phyloP scores from a whole-genome alignment of 2,888 invertebrate species.

The Exocentrus adspersus region DNA sequence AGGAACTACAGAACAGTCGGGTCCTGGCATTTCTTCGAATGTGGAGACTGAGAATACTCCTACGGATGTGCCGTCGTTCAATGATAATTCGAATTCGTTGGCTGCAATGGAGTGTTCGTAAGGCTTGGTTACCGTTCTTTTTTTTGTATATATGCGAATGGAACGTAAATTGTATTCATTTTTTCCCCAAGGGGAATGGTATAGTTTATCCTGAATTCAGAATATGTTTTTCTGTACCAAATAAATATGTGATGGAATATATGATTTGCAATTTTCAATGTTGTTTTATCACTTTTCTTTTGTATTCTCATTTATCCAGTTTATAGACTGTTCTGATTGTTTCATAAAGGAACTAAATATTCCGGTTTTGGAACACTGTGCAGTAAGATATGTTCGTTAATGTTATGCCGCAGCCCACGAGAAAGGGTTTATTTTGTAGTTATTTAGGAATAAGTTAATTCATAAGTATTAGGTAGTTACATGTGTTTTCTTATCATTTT shows the following conservation, averaged over 20 bases:
- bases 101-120: slow-evolving; percentile 71
- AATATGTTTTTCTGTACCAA: background rate
- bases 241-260: background rate
- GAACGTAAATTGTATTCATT: background rate
- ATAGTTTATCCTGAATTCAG: background rate
- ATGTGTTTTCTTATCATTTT: too few species aligned
- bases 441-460: too few species aligned
- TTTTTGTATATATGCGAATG: slow-evolving; percentile 4
- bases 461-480: too few species aligned
- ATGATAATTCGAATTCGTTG: slow-evolving; percentile 73
- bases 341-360: too few species aligned
- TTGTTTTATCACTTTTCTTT: too few species aligned
- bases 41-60: slow-evolving; percentile 53
- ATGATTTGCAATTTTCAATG: background rate
- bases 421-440: too few species aligned
- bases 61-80: slow-evolving; percentile 64
- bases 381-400: too few species aligned
- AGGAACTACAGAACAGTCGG: slow-evolving; percentile 63
- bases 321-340: too few species aligned
- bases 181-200: background rate
- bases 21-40: slow-evolving; percentile 65
- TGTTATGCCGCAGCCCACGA: too few species aligned
- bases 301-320: too few species aligned
- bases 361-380: too few species aligned
- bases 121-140: background rate